A percentile compares a stretch with the other conserved stretches of the same genome.
Conservation (phyloP, 2,888 invertebrate genomes). For the Callimorpha dominula region DNA sequence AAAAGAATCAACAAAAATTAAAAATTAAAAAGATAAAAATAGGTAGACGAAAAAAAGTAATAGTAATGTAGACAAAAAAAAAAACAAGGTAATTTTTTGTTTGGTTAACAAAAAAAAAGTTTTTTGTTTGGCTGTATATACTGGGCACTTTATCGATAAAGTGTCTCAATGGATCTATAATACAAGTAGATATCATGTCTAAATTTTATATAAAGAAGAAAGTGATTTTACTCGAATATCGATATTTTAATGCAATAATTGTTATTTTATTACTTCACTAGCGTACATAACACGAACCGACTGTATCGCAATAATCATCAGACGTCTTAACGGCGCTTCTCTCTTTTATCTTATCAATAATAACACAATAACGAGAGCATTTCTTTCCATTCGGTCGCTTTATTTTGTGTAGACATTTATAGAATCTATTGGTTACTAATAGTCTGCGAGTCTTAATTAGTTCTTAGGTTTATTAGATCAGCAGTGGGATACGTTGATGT, state of each 20-base stretch:
- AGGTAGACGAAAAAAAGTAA: no score
- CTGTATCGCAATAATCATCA: conserved; percentile 4
- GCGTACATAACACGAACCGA: background rate
- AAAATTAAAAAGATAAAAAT: no score
- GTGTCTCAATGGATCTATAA: background rate
- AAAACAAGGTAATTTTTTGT: no score
- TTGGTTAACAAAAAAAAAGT: no score
- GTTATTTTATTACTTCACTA: conserved; percentile 1
- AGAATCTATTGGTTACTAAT: background rate
- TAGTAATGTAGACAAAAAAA: no score
- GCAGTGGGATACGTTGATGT: no score
- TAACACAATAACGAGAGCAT: conserved; percentile 32
- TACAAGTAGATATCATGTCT: no score
- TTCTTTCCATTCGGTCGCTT: conserved; percentile 27
- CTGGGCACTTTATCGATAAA: background rate
- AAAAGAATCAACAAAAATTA: no score
- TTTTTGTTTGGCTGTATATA: no score
- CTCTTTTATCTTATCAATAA: conserved; percentile 46
- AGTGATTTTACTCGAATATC: no score
- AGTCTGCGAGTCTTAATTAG: background rate
- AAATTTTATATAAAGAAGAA: no score
- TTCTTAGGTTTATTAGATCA: background rate
- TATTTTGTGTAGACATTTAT: background rate
- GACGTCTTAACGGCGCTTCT: conserved; percentile 1
- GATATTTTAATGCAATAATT: background rate